phyloP scores from a whole-genome alignment of 2,797 vertebrate species.

The Lepilemur ruficaudatus region DNA sequence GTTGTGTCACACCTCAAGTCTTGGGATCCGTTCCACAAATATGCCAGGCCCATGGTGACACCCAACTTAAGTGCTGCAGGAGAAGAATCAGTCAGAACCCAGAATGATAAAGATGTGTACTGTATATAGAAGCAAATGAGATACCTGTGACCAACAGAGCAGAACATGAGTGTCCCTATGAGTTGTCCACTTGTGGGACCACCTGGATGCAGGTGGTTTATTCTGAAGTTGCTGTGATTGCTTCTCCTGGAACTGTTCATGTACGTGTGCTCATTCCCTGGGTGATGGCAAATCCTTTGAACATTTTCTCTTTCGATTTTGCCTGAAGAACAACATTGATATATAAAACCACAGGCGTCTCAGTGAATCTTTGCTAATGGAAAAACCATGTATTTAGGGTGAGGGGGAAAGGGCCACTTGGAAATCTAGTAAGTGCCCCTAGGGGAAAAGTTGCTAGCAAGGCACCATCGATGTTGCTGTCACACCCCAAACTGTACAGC shows the following conservation, averaged over 20 bases:
- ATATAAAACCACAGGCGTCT: accelerated
- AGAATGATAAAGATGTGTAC: accelerated
- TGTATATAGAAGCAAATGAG: neutral
- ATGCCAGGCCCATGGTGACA: neutral
- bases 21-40: neutral
- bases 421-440: neutral
- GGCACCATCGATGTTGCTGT: neutral
- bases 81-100: neutral
- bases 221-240: neutral
- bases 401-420: neutral
- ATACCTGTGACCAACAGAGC: neutral
- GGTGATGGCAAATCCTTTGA: neutral
- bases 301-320: neutral
- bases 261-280: neutral
- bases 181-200: neutral
- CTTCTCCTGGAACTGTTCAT: neutral
- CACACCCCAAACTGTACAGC: neutral
- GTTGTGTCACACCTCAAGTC: neutral
- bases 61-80: neutral
- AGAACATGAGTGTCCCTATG: accelerated
- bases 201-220: neutral
- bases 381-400: neutral
- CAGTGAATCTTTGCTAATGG: neutral
- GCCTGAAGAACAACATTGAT: neutral
- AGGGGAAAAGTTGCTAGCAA: neutral